A percentile compares a stretch with the other conserved stretches of the same genome.
Evolutionary conservation across 1,140 invertebrate species (phyloP).

Genomic region (Grapholita molesta): DNA sequence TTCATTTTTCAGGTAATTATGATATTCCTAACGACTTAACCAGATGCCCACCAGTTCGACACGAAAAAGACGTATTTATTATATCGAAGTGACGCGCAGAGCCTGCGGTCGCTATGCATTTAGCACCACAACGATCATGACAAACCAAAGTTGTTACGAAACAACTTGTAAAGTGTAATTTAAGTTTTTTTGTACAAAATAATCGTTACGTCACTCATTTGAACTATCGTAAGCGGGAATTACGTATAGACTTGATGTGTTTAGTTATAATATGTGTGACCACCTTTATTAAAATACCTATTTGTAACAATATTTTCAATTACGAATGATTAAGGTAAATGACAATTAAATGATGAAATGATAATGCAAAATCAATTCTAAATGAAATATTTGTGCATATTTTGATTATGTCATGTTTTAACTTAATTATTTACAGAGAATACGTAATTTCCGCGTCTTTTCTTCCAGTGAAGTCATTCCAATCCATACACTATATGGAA

Average conservation of each 20-base stretch:
- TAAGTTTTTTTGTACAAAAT: slow-evolving; percentile 14
- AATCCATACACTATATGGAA: slow-evolving; percentile 25
- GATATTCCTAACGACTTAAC: background rate
- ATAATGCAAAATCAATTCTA: too few relatives aligned
- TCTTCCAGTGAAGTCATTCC: slow-evolving; percentile 34
- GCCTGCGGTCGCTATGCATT: background rate
- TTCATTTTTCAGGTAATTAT: background rate
- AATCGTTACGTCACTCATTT: slow-evolving; percentile 3
- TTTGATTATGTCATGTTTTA: too few relatives aligned
- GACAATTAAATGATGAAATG: too few relatives aligned
- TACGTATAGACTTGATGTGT: background rate
- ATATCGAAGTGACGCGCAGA: background rate
- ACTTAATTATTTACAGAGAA: background rate
- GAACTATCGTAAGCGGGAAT: slow-evolving; percentile 14
- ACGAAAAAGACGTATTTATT: slow-evolving; percentile 1
- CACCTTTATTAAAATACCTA: background rate
- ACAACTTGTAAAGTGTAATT: slow-evolving; percentile 22
- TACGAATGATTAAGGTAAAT: too few relatives aligned
- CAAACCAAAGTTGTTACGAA: slow-evolving; percentile 31
- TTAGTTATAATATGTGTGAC: background rate
- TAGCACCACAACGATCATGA: slow-evolving; percentile 22
- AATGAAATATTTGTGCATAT: too few relatives aligned
- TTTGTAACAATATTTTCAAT: too few relatives aligned
- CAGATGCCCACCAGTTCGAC: slow-evolving; percentile 4
- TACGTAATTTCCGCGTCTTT: slow-evolving; percentile 1